phyloP scores from a whole-genome alignment of 92 coral and sea anemone genomes.

The Porites evermanni region DNA sequence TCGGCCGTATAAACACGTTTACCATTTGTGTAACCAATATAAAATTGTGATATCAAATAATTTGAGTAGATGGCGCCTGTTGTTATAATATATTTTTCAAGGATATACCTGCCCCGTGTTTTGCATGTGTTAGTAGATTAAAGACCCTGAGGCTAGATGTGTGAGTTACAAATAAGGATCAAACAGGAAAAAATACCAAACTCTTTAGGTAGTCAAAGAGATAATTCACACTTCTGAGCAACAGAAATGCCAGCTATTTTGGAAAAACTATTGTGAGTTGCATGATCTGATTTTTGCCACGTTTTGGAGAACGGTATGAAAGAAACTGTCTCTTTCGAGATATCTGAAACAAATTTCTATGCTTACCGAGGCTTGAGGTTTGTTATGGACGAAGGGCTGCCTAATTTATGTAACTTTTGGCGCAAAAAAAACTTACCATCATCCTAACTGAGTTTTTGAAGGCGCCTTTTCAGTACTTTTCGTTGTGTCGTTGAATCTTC shows the following conservation, averaged over 20 bases:
- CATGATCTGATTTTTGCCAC: neutral
- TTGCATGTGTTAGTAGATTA: neutral
- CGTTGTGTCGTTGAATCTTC: neutral
- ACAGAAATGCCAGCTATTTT: neutral
- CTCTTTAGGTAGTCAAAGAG: conserved; percentile 6
- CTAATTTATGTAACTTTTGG: conserved; percentile 21
- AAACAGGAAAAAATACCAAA: conserved; percentile 48
- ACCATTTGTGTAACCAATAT: neutral
- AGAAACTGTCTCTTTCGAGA: neutral
- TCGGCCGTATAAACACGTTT: conserved; percentile 16
- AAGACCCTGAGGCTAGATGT: neutral
- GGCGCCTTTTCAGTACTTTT: neutral
- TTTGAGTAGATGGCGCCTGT: conserved; percentile 34
- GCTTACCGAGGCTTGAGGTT: neutral
- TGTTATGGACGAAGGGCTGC: neutral
- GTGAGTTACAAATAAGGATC: neutral
- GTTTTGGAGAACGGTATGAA: neutral
- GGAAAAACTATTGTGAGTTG: neutral
- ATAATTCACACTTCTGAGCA: neutral
- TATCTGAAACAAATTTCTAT: neutral
- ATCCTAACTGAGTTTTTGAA: neutral
- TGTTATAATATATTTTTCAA: neutral
- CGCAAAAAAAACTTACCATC: conserved; percentile 49
- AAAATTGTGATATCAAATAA: conserved; percentile 9
- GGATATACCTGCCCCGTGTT: neutral